phyloP scores from a whole-genome alignment of 2,888 invertebrate species.

The Cantharis flavilabris region DNA sequence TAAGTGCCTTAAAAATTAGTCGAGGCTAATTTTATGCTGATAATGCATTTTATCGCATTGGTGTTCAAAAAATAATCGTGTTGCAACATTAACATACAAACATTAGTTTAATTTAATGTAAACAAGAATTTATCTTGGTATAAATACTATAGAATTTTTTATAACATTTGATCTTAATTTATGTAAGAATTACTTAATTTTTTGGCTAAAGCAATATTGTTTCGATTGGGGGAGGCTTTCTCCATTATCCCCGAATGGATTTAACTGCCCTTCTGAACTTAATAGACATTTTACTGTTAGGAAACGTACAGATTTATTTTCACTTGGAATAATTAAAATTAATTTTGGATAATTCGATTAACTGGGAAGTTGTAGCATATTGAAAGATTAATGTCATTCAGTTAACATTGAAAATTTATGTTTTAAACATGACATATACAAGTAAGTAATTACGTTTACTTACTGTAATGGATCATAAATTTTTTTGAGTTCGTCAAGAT shows the following conservation, averaged over 20 bases:
- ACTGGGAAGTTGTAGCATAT: neutral
- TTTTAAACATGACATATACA: neutral
- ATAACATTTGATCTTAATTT: neutral
- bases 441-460: slow-evolving; percentile 2
- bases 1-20: neutral
- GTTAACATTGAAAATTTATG: neutral
- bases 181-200: neutral
- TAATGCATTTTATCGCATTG: neutral
- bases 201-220: neutral
- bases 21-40: neutral
- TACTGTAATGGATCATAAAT: neutral
- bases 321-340: neutral
- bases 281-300: neutral
- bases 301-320: neutral
- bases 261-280: no score
- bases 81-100: neutral
- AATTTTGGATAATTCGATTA: neutral
- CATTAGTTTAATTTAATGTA: neutral
- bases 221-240: no score
- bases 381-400: neutral
- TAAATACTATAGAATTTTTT: neutral
- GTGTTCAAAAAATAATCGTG: neutral
- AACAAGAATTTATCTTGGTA: neutral
- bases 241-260: no score
- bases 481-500: neutral